Evolutionary conservation across 2,113 vertebrate genomes (phyloP).

Genomic region (Camelus dromedarius): DNA sequence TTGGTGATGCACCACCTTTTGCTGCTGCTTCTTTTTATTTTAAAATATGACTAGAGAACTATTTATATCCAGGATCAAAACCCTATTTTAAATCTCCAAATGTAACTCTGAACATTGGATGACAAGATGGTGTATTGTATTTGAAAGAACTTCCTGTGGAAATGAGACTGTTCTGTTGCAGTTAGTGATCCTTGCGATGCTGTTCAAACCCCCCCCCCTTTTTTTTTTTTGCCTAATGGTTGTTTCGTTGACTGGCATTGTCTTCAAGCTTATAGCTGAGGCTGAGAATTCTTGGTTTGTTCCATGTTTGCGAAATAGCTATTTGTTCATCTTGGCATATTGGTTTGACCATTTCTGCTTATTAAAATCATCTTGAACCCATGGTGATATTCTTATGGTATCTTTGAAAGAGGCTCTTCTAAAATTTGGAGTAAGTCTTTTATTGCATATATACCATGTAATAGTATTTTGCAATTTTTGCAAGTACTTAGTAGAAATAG

Average conservation of each 20-base stretch:
- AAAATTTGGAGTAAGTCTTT: slow-evolving; percentile 49
- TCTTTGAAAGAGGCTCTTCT: neutral
- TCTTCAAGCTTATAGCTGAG: slow-evolving; percentile 11
- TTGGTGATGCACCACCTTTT: neutral
- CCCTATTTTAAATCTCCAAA: slow-evolving; percentile 19
- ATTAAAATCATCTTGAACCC: neutral
- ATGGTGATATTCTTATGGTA: neutral
- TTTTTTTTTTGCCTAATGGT: neutral
- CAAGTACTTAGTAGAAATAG: neutral
- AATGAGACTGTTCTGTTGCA: neutral
- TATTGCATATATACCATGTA: neutral
- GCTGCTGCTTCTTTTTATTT: neutral
- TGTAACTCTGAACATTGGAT: slow-evolving; percentile 48
- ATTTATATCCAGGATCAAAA: slow-evolving; percentile 26
- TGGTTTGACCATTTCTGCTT: neutral
- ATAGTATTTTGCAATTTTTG: neutral
- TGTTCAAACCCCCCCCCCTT: slow-evolving; percentile 16
- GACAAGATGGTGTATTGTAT: neutral
- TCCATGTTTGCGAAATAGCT: slow-evolving; percentile 18
- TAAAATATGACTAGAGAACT: neutral
- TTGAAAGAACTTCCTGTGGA: neutral
- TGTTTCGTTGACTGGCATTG: neutral
- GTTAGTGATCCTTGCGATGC: slow-evolving; percentile 52
- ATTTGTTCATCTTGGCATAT: neutral
- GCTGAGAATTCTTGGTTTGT: slow-evolving; percentile 8